Conservation (phyloP, 2,797 vertebrate species). For the Malurus splendens region DNA sequence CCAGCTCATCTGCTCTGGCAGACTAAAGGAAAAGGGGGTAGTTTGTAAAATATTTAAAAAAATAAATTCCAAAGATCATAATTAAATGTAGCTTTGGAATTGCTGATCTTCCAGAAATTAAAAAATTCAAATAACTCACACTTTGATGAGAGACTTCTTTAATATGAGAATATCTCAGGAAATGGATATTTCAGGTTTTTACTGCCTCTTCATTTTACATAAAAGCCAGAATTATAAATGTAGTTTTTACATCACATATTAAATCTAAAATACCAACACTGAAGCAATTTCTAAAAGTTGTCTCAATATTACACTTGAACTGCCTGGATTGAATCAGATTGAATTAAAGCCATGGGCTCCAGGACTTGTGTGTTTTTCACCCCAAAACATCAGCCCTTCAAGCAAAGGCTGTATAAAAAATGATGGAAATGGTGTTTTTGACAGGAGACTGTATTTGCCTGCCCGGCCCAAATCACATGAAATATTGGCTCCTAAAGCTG, state of each 20-base stretch:
- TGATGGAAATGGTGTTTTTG: not conserved
- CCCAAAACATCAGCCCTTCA: not conserved
- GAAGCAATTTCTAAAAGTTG: not conserved
- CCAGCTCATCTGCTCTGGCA: not conserved
- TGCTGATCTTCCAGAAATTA: constrained; percentile 10
- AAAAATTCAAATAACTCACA: constrained; percentile 12
- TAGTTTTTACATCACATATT: not conserved
- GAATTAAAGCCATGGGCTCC: not conserved
- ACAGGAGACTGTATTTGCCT: not conserved
- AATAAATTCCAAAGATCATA: not conserved
- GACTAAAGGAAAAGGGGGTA: not conserved
- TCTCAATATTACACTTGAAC: not conserved
- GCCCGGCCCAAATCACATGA: not conserved
- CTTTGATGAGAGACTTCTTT: not conserved
- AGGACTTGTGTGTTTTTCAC: not conserved
- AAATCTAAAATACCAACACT: not conserved
- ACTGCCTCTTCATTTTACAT: not conserved
- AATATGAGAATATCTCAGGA: not conserved
- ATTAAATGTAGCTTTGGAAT: constrained; percentile 5
- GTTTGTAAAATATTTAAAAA: not conserved
- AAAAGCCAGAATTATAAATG: not conserved
- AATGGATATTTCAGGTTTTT: not conserved
- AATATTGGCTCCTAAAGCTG: not conserved
- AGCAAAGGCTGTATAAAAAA: not conserved
- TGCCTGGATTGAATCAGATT: not conserved